A percentile compares a stretch with the other conserved stretches of the same genome.
These are phyloP conservation scores for Ips nitidus DNA, from an alignment of 1,140 invertebrate genomes.

Conservation along the genomic window DNA sequence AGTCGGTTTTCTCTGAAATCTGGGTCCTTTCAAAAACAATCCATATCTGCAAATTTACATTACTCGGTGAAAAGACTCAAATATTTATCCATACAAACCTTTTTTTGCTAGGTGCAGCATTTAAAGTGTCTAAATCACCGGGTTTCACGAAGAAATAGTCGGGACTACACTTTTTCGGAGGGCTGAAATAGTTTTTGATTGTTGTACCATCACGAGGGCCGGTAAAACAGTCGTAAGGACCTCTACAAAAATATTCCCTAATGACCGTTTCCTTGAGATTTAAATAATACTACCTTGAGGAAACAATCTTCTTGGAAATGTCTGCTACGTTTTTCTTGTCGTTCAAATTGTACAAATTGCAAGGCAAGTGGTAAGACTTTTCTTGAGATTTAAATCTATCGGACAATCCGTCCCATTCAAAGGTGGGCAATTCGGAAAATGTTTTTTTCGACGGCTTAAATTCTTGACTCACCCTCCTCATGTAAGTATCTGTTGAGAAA, in stretches of 20 bases:
- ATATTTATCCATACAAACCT: constrained; percentile 1
- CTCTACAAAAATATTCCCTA: constrained; percentile 36
- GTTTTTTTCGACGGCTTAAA: constrained; percentile 29
- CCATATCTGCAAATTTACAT: constrained; percentile 38
- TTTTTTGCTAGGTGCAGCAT: constrained; percentile 42
- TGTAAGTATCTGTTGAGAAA: constrained; percentile 29
- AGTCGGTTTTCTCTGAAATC: constrained; percentile 42
- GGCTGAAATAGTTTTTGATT: constrained; percentile 49
- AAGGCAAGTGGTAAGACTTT: constrained; percentile 35
- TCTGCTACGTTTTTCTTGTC: constrained; percentile 27
- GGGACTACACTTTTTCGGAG: constrained; percentile 27
- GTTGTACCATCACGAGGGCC: constrained; percentile 44
- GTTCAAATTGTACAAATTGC: constrained; percentile 40
- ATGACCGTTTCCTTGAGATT: constrained; percentile 18
- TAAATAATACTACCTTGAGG: constrained; percentile 11
- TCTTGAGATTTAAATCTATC: constrained; percentile 39
- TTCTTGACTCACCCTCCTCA: constrained; percentile 13
- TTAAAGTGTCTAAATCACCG: constrained; percentile 38
- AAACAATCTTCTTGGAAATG: constrained; percentile 17
- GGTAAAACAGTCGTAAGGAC: constrained; percentile 49
- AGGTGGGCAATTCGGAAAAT: constrained; percentile 37
- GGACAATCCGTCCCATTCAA: constrained; percentile 44
- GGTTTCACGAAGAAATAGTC: constrained; percentile 44
- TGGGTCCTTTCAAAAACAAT: constrained; percentile 36
- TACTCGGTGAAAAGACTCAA: constrained; percentile 1